Base-by-base conservation (phyloP, 2,113 vertebrate species). In the Phylloscopus trochilus region DNA sequence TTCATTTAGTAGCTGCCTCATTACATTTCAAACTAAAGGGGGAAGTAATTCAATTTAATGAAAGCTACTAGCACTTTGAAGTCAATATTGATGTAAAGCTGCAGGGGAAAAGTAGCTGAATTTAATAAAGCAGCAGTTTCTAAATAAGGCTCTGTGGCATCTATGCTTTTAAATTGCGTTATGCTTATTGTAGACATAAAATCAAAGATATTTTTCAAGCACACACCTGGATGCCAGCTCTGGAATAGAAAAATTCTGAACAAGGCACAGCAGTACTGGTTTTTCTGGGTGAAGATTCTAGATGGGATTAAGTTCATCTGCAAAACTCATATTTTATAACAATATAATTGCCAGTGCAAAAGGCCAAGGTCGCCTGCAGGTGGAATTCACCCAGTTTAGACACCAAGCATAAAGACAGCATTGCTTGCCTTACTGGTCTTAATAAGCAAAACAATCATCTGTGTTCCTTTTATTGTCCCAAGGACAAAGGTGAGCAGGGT, bases 41-140 rank as follows among this genome's bases (percentile, higher is more conserved):
- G 83, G 88, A 96, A 64, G 21, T 86, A 96, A 94, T 83, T 90
- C 58, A 77, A 93, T 83, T 77, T 90, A 93, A 83, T 88, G 79
- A 85, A 86, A 90, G 75, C 58, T 79, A 60, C 81, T 79, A 84
- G 24, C 37, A 73, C 59, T 95, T 88, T 93, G 72, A 95, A 94
- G 85, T 91, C 72, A 87, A 87, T 95, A 92, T 88, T 80, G 63
- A 93, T 95, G 55, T 88, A 90, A 94, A 94, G 63, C 93, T 94
- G 59, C 55, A 35, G 85, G 88, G 85, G 51, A 23, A 90, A 73
- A 56, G 46, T 46, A 90, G 39, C 11, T 80, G 82, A 88, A 90
- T 88, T 94, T 94, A 94, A 96, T 94, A 90, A 85, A 92, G 26
- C 43, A 80, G 41, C 63, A 49, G 53, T 90, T 95, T 90, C 63